phyloP scores from a whole-genome alignment of 2,888 invertebrate genomes.

The Nephrotoma flavescens region DNA sequence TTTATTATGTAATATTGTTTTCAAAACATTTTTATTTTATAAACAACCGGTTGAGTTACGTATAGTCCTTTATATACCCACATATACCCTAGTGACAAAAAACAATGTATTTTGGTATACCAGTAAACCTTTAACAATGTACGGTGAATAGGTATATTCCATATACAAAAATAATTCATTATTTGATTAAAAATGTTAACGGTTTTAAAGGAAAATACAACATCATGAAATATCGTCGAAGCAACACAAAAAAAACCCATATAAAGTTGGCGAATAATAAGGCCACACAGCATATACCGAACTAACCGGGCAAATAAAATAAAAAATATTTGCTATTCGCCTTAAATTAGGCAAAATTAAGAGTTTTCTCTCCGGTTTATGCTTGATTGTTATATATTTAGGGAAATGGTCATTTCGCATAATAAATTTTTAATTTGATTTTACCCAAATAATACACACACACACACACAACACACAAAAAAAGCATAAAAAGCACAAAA shows the following conservation, averaged over 20 bases:
- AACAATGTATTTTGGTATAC: neutral
- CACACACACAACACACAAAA: neutral
- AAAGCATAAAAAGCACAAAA: neutral
- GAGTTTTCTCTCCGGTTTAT: neutral
- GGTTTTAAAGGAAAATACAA: neutral
- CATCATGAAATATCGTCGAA: neutral
- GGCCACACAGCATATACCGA: neutral
- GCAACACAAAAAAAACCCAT: neutral
- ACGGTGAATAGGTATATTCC: neutral
- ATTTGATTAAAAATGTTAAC: neutral
- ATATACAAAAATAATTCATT: neutral
- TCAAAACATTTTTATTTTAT: neutral
- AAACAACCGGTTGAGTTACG: neutral
- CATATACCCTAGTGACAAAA: neutral
- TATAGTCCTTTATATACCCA: neutral
- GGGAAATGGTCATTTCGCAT: neutral
- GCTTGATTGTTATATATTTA: neutral
- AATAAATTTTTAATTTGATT: neutral
- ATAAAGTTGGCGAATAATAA: neutral
- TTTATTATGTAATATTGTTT: neutral
- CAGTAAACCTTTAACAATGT: neutral
- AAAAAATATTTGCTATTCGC: neutral
- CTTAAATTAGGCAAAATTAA: neutral
- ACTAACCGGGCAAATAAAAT: neutral
- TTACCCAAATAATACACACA: neutral